Conservation (phyloP, 2,797 vertebrate species). For the Chelidonichthys spinosus region DNA sequence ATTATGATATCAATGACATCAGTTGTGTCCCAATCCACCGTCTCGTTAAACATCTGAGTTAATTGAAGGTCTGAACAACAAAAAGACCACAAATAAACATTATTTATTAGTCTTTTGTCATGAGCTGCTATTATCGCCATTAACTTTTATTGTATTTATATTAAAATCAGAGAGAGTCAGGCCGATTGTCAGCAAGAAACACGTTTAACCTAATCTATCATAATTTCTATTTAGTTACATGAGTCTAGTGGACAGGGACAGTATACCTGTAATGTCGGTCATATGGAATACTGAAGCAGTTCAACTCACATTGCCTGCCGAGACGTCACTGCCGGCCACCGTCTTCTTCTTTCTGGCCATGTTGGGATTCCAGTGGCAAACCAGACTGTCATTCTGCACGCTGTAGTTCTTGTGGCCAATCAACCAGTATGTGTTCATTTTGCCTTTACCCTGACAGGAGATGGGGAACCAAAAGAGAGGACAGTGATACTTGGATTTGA, state of each 20-base stretch:
- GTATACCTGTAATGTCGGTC: background rate
- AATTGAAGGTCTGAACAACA: too few relatives aligned
- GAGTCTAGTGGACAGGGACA: background rate
- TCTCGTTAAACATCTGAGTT: too few relatives aligned
- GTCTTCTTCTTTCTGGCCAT: conserved; percentile 77
- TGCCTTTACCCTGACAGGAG: conserved; percentile 88
- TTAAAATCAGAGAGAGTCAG: too few relatives aligned
- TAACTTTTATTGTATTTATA: too few relatives aligned
- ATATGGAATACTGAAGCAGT: background rate
- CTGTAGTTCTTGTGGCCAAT: conserved; percentile 91
- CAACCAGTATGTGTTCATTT: conserved; percentile 93
- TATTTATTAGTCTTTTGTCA: too few relatives aligned
- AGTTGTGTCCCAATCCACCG: too few relatives aligned
- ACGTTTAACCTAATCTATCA: too few relatives aligned
- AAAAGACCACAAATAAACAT: too few relatives aligned
- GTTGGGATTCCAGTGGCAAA: conserved; percentile 91
- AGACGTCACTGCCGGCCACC: conserved; percentile 59
- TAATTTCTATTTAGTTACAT: too few relatives aligned
- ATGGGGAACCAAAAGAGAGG: background rate
- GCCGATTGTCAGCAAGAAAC: too few relatives aligned
- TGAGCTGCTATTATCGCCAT: too few relatives aligned
- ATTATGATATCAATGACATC: background rate
- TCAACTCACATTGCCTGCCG: conserved; percentile 75
- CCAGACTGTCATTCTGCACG: conserved; percentile 91
- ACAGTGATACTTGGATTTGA: background rate